Percentiles rank a stretch among this genome's conserved stretches.
These are phyloP conservation scores for Nasonia oneida DNA, from an alignment of 2,888 invertebrate genomes.

Conservation along the genomic window DNA sequence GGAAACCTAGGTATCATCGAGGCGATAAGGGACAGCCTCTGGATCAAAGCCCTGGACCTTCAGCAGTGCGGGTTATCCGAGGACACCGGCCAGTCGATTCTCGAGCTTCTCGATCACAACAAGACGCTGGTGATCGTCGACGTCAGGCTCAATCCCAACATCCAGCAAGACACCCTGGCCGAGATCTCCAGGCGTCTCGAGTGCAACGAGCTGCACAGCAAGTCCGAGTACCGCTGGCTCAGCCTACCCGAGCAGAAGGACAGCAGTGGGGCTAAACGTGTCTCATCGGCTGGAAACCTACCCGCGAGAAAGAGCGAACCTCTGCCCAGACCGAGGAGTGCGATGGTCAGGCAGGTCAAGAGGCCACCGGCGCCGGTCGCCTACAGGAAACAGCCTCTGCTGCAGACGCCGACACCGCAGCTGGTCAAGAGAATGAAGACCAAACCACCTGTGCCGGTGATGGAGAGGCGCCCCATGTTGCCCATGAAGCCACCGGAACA, in stretches of 20 bases:
- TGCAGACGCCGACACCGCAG: constrained; percentile 49
- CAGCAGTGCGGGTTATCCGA: constrained; percentile 88
- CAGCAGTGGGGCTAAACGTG: constrained; percentile 55
- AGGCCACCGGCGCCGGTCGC: constrained; percentile 61
- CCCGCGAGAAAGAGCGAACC: neutral
- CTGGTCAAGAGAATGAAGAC: constrained; percentile 62
- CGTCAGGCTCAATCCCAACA: constrained; percentile 82
- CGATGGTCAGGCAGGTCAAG: constrained; percentile 63
- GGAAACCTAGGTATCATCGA: constrained; percentile 81
- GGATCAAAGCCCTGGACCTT: constrained; percentile 90
- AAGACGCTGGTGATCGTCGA: constrained; percentile 86
- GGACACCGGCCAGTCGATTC: constrained; percentile 81
- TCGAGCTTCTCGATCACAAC: constrained; percentile 84
- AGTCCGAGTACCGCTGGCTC: constrained; percentile 73
- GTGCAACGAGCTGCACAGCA: constrained; percentile 60
- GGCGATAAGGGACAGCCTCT: constrained; percentile 87
- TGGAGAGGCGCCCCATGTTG: constrained; percentile 38
- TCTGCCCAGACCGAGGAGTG: constrained; percentile 66
- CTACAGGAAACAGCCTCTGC: constrained; percentile 60
- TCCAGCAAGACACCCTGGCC: constrained; percentile 81
- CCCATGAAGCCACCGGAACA: constrained; percentile 47
- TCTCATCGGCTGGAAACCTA: constrained; percentile 65
- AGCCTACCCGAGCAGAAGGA: constrained; percentile 68
- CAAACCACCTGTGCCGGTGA: constrained; percentile 38
- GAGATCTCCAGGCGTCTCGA: constrained; percentile 72